Conservation (phyloP, 2,797 vertebrate genomes). For the Enteromius paludinosus region DNA sequence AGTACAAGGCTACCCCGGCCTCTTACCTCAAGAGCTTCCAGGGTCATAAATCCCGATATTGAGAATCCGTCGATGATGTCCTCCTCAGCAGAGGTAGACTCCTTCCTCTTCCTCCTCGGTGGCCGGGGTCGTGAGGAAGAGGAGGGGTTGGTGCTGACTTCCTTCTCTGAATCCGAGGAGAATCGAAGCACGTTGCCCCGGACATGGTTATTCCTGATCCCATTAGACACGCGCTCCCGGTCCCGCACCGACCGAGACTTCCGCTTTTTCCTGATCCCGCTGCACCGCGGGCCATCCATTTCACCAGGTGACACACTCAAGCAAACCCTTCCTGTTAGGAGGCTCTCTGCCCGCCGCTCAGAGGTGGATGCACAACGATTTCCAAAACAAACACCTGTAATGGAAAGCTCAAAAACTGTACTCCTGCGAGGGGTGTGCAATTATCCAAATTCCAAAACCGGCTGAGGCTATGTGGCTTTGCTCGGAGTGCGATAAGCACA, state of each 20-base stretch:
- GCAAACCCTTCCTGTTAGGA: constrained; percentile 55
- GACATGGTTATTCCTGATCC: constrained; percentile 74
- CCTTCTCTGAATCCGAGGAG: constrained; percentile 89
- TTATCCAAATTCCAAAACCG: constrained; percentile 70
- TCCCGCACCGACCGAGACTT: constrained; percentile 91
- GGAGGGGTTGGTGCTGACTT: constrained; percentile 83
- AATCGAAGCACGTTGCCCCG: constrained; percentile 76
- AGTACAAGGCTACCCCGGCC: neutral
- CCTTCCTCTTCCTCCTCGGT: constrained; percentile 89
- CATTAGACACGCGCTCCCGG: constrained; percentile 82
- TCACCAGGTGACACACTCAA: constrained; percentile 74
- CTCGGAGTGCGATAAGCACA: constrained; percentile 1
- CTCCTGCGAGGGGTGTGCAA: constrained; percentile 50
- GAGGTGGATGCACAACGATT: constrained; percentile 11
- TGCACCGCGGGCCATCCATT: constrained; percentile 91
- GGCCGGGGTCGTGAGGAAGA: constrained; percentile 88
- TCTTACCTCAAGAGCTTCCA: constrained; percentile 94
- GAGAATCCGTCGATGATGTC: constrained; percentile 97
- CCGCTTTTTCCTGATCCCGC: constrained; percentile 89
- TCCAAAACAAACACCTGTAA: constrained; percentile 13
- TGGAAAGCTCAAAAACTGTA: constrained; percentile 21
- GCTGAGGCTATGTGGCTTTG: constrained; percentile 23
- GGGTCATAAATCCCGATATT: constrained; percentile 90
- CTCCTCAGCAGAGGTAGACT: constrained; percentile 92
- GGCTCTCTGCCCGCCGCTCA: constrained; percentile 2